Evolutionary conservation across 2,113 vertebrate species (phyloP).

Genomic region (Saccopteryx bilineata): DNA sequence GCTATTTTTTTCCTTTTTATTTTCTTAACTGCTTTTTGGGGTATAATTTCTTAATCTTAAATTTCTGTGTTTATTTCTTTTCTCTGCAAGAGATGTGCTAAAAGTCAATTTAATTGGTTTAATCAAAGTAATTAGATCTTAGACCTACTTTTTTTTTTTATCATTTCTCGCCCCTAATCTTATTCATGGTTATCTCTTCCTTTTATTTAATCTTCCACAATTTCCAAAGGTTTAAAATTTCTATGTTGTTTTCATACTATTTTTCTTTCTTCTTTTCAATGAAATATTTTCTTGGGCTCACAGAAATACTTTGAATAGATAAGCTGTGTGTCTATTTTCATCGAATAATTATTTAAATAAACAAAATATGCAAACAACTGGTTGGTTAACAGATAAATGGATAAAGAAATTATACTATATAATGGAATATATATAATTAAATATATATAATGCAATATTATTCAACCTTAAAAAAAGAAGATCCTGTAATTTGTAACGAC

Average conservation of each 20-base stretch:
- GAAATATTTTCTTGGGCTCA: not conserved
- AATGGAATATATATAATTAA: not conserved
- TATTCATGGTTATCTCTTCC: not conserved
- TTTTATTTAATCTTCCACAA: not conserved
- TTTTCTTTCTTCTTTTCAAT: not conserved
- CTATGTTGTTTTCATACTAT: not conserved
- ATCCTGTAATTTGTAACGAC: not conserved
- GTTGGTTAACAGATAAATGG: not conserved
- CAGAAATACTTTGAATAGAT: not conserved
- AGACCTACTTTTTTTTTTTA: not conserved
- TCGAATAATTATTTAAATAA: not conserved
- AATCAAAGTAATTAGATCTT: not conserved
- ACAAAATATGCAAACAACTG: not conserved
- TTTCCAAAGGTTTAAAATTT: not conserved
- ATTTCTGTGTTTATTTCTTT: not conserved
- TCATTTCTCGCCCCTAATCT: not conserved
- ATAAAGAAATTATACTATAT: not conserved
- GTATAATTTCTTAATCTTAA: not conserved
- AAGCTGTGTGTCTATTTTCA: not conserved
- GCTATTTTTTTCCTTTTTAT: not conserved
- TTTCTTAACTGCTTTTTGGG: not conserved
- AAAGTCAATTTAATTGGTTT: not conserved
- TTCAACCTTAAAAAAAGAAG: not conserved
- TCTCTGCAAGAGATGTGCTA: not conserved
- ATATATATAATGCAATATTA: not conserved